A percentile compares a stretch with the other conserved stretches of the same genome.
These are phyloP conservation scores for Nanorana parkeri DNA, from an alignment of 2,113 vertebrate genomes.

Conservation along the genomic window DNA sequence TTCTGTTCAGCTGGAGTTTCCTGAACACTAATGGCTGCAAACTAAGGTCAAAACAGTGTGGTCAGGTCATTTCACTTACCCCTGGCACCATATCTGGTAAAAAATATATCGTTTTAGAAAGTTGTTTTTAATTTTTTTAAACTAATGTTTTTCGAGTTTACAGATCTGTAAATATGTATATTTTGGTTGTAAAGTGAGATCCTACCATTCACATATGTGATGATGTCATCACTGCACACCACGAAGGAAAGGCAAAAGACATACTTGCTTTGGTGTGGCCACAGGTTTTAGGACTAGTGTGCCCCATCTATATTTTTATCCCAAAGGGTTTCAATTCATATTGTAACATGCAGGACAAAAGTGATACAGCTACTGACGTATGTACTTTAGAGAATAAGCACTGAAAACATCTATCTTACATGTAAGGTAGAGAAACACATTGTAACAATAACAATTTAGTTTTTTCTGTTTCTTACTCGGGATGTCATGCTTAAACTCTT, in stretches of 20 bases:
- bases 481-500: not conserved
- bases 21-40: constrained; percentile 25
- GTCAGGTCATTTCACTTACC: constrained; percentile 44
- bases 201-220: constrained; percentile 33
- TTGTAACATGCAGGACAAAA: not conserved
- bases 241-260: not conserved
- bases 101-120: constrained; percentile 11
- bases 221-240: constrained; percentile 15
- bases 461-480: not conserved
- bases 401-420: constrained; percentile 13
- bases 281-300: not conserved
- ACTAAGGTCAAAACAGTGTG: not conserved
- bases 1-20: constrained; percentile 8
- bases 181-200: constrained; percentile 55
- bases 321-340: constrained; percentile 13
- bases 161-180: constrained; percentile 57
- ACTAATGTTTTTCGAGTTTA: constrained; percentile 39
- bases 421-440: not conserved
- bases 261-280: not conserved
- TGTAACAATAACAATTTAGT: not conserved
- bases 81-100: not conserved
- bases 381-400: constrained; percentile 25
- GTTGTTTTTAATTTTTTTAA: constrained; percentile 1
- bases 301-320: constrained; percentile 15
- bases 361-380: constrained; percentile 29